Evolutionary conservation across 2,113 vertebrate species (phyloP), one percentile per base, ranked within the genome.

Genomic region (Macquaria ambigua): DNA sequence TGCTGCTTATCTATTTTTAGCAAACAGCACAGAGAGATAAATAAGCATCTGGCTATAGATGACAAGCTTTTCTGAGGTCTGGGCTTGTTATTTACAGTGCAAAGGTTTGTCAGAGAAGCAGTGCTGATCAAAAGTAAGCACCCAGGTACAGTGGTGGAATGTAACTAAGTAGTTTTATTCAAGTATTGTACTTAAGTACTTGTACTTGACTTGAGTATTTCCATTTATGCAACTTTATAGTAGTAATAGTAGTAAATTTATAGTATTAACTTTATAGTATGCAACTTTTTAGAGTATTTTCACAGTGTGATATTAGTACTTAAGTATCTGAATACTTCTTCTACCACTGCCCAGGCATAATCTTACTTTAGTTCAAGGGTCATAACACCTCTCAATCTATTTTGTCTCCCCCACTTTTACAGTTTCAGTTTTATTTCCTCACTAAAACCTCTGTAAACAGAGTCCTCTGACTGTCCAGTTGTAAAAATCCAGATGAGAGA

Each of bases 1-100:
- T 67, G 55, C 79, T 74, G 76, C 64, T 81, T 64, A 70, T 87
- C 74, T 87, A 75, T 87, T 90, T 89, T 79, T 82, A 81, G 71
- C 61, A 48, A 90, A 73, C 43, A 63, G 64, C 21, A 4, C 66
- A 67, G 21, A 67, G 61, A 66, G 71, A 90, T 81, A 73, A 80
- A 82, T 76, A 70, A 74, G 63, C 83, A 69, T 84, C 52, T 53
- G 55, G 53, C 41, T 61, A 67, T 52, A 43, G 68, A 15, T 12
- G 9, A 68, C 43, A 53, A n/a, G 63, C 75, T 50, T 81, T 52
- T 71, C 69, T 68, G 43, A 79, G 53, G 77, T 74, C 64, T 74
- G 43, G 79, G 50, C 56, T 48, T 66, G 6, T 66, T 89, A 79
- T 83, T 77, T 52, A 69, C 62, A 79, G 75, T 39, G 56, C 74